Conservation (phyloP, 2,888 invertebrate species). For the Plutella xylostella region DNA sequence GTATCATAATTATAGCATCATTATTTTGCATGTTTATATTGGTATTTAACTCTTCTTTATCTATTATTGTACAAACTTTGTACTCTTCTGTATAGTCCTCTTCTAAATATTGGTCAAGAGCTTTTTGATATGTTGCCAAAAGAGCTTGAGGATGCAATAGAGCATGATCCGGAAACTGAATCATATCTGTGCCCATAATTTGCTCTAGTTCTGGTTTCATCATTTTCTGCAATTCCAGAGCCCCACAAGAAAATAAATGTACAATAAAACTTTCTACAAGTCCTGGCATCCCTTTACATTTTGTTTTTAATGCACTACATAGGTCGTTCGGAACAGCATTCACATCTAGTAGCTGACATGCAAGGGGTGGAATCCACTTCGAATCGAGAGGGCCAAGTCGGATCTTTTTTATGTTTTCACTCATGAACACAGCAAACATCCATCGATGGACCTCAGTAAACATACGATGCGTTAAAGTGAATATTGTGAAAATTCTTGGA, state of each 20-base stretch:
- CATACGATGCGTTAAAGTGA: conserved; percentile 47
- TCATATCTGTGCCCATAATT: conserved; percentile 32
- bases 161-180: conserved; percentile 42
- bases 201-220: conserved; percentile 29
- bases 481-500: conserved; percentile 40
- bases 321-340: conserved; percentile 65
- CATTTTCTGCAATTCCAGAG: conserved; percentile 42
- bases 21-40: conserved; percentile 51
- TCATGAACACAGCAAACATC: conserved; percentile 51
- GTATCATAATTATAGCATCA: conserved; percentile 61
- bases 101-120: conserved; percentile 33
- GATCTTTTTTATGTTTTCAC: conserved; percentile 47
- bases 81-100: conserved; percentile 33
- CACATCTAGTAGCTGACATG: conserved; percentile 72
- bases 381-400: conserved; percentile 46
- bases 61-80: conserved; percentile 40
- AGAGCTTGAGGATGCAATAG: conserved; percentile 45
- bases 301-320: conserved; percentile 47
- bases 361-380: conserved; percentile 54
- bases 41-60: conserved; percentile 42
- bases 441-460: conserved; percentile 43
- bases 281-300: conserved; percentile 64
- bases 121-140: conserved; percentile 33
- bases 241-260: conserved; percentile 58
- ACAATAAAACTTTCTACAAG: conserved; percentile 63